Conservation (phyloP, 2,888 invertebrate species). For the Zaprionus obscuricornis region DNA sequence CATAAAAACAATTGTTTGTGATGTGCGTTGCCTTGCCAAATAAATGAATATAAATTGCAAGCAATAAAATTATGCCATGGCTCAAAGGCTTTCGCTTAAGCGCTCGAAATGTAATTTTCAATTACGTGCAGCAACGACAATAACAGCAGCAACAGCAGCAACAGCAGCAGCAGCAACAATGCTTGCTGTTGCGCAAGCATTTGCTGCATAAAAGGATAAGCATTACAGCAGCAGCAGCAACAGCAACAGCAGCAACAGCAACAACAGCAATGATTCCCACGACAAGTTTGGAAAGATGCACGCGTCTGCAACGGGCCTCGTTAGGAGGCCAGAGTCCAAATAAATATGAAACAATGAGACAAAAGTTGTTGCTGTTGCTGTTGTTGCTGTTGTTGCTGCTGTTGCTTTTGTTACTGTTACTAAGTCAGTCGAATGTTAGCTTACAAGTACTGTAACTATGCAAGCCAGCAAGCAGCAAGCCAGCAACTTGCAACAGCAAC, state of each 20-base stretch:
- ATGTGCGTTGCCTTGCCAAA: conserved; percentile 55
- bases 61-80: conserved; percentile 63
- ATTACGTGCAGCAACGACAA: conserved; percentile 52
- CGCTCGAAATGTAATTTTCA: conserved; percentile 67
- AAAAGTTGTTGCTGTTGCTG: conserved; percentile 46
- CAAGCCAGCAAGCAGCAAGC: conserved; percentile 22
- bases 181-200: conserved; percentile 63
- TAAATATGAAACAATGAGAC: conserved; percentile 77
- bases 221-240: conserved; percentile 52
- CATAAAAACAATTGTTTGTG: conserved; percentile 24
- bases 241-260: conserved; percentile 26
- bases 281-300: conserved; percentile 69
- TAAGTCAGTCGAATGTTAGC: conserved; percentile 45
- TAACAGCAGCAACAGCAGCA: background rate
- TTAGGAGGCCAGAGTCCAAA: conserved; percentile 66
- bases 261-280: conserved; percentile 57
- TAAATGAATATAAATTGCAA: conserved; percentile 72
- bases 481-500: conserved; percentile 11
- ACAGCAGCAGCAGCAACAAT: conserved; percentile 39
- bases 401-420: conserved; percentile 27
- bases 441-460: conserved; percentile 14
- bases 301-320: conserved; percentile 63
- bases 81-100: conserved; percentile 53
- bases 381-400: conserved; percentile 33
- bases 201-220: conserved; percentile 74